Evolutionary conservation across 2,113 vertebrate species (phyloP).

Genomic region (Corapipo altera): DNA sequence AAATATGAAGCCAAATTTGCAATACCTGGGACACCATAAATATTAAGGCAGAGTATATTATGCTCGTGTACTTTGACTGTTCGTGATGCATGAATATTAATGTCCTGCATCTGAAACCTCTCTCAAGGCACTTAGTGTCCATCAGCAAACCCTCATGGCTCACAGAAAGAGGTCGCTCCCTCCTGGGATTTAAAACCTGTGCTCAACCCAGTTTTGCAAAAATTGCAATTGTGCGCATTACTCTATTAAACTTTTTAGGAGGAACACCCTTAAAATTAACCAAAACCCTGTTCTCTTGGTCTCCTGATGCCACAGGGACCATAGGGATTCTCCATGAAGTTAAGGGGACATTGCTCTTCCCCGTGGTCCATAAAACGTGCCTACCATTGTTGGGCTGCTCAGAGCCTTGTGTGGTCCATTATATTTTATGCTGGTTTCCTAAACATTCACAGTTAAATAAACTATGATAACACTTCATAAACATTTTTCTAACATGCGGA

Average conservation of each 20-base stretch:
- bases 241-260: neutral
- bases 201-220: neutral
- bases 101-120: neutral
- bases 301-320: neutral
- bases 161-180: neutral
- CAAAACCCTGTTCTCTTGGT: neutral
- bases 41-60: neutral
- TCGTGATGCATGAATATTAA: neutral
- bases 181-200: neutral
- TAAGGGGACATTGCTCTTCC: neutral
- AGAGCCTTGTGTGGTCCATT: slow-evolving; percentile 86
- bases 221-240: neutral
- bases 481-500: slow-evolving; percentile 81
- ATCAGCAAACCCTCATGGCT: neutral
- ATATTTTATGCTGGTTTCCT: slow-evolving; percentile 67
- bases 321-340: neutral
- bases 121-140: neutral
- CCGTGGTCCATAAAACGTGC: neutral
- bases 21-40: neutral
- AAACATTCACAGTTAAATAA: slow-evolving; percentile 79
- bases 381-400: neutral
- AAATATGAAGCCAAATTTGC: neutral
- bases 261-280: neutral
- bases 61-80: neutral
- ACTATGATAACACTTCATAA: slow-evolving; percentile 85